These are phyloP conservation scores for Trissolcus basalis DNA, from an alignment of 1,140 invertebrate species.

Conservation along the genomic window DNA sequence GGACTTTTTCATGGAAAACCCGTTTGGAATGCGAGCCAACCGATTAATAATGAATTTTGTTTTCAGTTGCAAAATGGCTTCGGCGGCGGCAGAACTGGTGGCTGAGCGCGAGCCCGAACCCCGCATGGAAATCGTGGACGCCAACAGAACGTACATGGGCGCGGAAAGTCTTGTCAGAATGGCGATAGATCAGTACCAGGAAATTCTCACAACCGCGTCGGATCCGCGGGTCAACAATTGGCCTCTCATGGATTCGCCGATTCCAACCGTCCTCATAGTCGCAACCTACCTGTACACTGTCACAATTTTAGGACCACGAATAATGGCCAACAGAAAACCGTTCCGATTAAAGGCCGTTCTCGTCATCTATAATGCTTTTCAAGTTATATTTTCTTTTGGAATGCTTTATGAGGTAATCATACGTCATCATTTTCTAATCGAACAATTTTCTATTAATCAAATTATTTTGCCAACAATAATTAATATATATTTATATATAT, in stretches of 20 bases:
- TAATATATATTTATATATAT: no score
- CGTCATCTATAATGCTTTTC: constrained; percentile 92
- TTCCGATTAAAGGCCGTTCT: constrained; percentile 87
- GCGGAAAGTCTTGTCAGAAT: constrained; percentile 78
- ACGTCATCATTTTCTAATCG: no score
- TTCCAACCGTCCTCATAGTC: constrained; percentile 90
- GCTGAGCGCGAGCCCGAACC: constrained; percentile 69
- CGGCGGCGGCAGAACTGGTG: constrained; percentile 73
- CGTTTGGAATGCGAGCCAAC: no score
- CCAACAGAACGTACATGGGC: constrained; percentile 69
- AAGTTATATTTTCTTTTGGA: constrained; percentile 89
- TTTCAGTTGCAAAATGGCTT: constrained; percentile 70
- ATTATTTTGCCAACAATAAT: no score
- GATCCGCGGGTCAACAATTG: constrained; percentile 93
- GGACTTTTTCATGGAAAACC: no score
- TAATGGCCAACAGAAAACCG: constrained; percentile 92
- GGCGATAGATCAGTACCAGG: constrained; percentile 79
- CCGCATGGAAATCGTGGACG: constrained; percentile 61
- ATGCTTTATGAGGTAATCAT: constrained; percentile 91
- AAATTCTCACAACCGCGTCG: constrained; percentile 78
- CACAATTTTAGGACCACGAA: constrained; percentile 86
- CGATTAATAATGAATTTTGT: background rate
- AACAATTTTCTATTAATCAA: no score
- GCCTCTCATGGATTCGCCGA: constrained; percentile 92
- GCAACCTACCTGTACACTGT: constrained; percentile 88